Evolutionary conservation across 2,888 invertebrate species (phyloP).

Genomic region (Merodon equestris): DNA sequence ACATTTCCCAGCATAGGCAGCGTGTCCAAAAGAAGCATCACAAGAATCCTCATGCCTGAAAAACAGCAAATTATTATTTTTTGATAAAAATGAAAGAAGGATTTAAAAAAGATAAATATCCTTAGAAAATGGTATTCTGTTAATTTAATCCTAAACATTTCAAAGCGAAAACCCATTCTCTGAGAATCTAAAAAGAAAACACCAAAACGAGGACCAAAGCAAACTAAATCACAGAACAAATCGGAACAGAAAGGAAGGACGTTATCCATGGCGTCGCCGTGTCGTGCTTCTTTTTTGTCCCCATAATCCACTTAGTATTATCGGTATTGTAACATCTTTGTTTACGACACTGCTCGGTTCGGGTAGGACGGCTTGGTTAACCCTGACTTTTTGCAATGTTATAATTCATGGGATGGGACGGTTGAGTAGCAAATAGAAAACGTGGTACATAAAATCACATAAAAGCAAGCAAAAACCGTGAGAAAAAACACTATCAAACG

Average conservation of each 20-base stretch:
- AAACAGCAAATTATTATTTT: background rate
- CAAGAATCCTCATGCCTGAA: slow-evolving; percentile 97
- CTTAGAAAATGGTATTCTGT: slow-evolving; percentile 5
- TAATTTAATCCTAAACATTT: slow-evolving; percentile 39
- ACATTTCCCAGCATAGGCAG: slow-evolving; percentile 99
- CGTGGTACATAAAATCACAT: slow-evolving; percentile 32
- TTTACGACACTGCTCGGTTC: slow-evolving; percentile 31
- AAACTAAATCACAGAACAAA: slow-evolving; percentile 37
- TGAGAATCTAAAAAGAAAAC: slow-evolving; percentile 13
- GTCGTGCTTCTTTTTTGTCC: slow-evolving; percentile 35
- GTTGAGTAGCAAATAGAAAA: background rate
- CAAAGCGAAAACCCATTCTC: slow-evolving; percentile 30
- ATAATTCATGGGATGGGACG: slow-evolving; percentile 14
- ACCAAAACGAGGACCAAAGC: background rate
- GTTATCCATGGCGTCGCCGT: slow-evolving; percentile 4
- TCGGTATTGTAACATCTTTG: slow-evolving; percentile 62
- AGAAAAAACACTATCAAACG: no score
- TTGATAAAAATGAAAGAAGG: background rate
- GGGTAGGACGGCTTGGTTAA: slow-evolving; percentile 42
- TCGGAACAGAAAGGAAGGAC: slow-evolving; percentile 19
- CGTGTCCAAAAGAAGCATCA: slow-evolving; percentile 98
- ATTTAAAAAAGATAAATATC: background rate
- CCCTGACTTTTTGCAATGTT: slow-evolving; percentile 41
- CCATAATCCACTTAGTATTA: slow-evolving; percentile 62
- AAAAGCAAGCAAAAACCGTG: no score